A percentile compares a stretch with the other conserved stretches of the same genome.
phyloP scores from a whole-genome alignment of 2,113 vertebrate genomes.

The Marmota flaviventris region DNA sequence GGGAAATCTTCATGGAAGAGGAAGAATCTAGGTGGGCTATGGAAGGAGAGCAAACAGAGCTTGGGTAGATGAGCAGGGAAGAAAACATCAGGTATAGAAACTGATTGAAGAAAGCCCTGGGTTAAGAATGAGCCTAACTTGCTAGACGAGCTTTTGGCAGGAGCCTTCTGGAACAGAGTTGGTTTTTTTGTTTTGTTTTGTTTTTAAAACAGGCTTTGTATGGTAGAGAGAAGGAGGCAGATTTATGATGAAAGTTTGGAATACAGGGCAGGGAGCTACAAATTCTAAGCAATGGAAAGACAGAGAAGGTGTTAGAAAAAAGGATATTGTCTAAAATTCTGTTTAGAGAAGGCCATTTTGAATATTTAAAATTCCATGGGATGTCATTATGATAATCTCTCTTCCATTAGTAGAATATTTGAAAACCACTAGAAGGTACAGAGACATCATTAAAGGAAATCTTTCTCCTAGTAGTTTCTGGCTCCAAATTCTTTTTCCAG shows the following conservation, averaged over 20 bases:
- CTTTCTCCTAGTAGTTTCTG: not conserved
- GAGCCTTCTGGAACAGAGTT: not conserved
- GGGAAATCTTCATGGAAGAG: not conserved
- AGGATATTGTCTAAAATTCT: not conserved
- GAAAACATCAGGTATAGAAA: not conserved
- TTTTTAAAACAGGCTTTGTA: not conserved
- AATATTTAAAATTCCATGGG: not conserved
- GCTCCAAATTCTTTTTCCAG: not conserved
- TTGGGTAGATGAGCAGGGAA: not conserved
- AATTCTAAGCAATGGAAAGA: not conserved
- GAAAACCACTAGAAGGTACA: not conserved
- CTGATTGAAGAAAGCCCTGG: not conserved
- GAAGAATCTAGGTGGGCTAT: not conserved
- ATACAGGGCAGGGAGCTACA: not conserved
- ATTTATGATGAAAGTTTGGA: not conserved
- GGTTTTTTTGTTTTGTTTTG: too few species aligned
- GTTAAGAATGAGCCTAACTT: not conserved
- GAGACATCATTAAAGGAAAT: slow-evolving; percentile 21
- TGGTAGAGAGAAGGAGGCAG: not conserved
- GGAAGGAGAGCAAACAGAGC: not conserved
- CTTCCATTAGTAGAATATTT: slow-evolving; percentile 29
- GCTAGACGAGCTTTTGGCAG: not conserved
- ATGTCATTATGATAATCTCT: not conserved
- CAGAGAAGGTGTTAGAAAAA: not conserved
- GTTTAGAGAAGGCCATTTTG: not conserved